Evolutionary conservation across 1,140 invertebrate genomes (phyloP), one percentile per base, ranked within the genome.

Genomic region (Akabosia matsudoensis): DNA sequence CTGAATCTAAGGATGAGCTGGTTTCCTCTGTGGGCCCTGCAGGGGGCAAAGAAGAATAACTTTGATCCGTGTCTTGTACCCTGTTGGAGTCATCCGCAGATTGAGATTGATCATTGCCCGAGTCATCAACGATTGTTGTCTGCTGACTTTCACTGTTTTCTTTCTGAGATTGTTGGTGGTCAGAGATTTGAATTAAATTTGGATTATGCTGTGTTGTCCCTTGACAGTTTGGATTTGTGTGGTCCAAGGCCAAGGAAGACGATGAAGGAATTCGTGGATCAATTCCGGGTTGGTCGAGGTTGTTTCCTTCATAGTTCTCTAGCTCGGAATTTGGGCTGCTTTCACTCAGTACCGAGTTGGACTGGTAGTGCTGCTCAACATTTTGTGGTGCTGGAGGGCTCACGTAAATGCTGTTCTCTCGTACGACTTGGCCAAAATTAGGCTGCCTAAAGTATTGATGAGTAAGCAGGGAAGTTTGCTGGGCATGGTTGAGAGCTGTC

Each of bases 401-500:
- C 52, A 81, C 74, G 52, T 79, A 81, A 4, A 81, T 71, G 28
- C 72, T 78, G 13, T 30, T 70, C 33, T 74, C 51, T 54, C 33
- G 22, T 1, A 37, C n/a, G 73, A 31, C n/a, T 37, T 33, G 52
- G 16, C 3, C 31, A 30, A 45, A 51, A n/a, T 54, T 71, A 34
- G 51, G 33, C 10, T 67, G 54, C 30, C n/a, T 71, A 31, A 79
- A 74, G 67, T 81, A 78, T 37, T 78, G 74, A 37, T 81, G 80
- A 34, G 80, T 81, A 14, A 81, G 51, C 30, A 75, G 76, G 0
- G 80, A 81, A 1, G 80, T 81, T 45, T 75, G 61, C 73, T 81
- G 80, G 4, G 80, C 78, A 51, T 81, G 77, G 51, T 79, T 73
- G 0, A 81, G 61, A n/a, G 80, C 80, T n/a, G 78, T 76, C 31